Base-by-base conservation (phyloP, 1,140 invertebrate species). In the Leptinotarsa defecta region DNA sequence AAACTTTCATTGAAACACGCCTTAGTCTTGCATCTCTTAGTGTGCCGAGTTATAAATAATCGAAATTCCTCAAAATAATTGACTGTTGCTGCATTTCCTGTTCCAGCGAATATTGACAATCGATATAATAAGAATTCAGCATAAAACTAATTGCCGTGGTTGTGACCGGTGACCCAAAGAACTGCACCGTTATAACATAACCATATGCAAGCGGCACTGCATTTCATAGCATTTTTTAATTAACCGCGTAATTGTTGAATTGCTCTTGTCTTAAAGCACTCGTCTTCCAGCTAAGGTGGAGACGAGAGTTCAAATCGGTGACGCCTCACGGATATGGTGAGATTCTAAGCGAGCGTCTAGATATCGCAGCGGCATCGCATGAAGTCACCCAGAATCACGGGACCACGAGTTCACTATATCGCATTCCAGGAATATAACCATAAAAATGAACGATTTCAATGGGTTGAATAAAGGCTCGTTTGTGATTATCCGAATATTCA, bases 81-180 rank as follows among this genome's bases (percentile, higher is more conserved):
- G 52, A 57, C 2, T 4, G 15, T 57, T 57, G 52, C n/a, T 57
- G 52, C n/a, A 57, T 17, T 57, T 57, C 52, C 52, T 4, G 17
- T 57, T 17, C 13, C n/a, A 19, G 4, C n/a, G 15, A 57, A 15
- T 57, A 57, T 57, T 57, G 52, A 57, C 52, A 57, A 57, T 57
- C 52, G 15, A 57, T 57, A 57, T 57, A 57, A 15, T 57, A 57
- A 15, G 52, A 57, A 27, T 68, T 68, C 43, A 68, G 43, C 67
- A 68, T 43, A 15, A 19, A 43, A 48, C 67, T 68, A 68, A 68
- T 68, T 68, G 43, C 43, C 24, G 19, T 13, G 67, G 43, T 43
- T 27, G n/a, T 68, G 67, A 68, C 67, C 67, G 43, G 19, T 68
- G 67, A 68, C 67, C 67, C 67, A 68, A 48, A 68, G 24, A 68